Evolutionary conservation across 2,888 invertebrate species (phyloP).

Genomic region (Clitarchus hookeri): DNA sequence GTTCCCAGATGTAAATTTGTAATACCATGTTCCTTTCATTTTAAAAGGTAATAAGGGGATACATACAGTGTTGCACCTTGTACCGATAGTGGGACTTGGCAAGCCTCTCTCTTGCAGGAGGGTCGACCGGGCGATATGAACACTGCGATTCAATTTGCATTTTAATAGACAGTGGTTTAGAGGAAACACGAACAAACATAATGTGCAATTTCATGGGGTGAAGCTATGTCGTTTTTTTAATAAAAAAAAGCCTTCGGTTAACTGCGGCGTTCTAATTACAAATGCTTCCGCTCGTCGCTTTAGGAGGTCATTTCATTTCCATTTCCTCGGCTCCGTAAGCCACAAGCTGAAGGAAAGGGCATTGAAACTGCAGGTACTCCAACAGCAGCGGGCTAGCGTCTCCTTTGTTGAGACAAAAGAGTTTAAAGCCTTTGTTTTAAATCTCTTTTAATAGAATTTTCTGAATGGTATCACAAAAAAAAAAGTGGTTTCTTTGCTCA

Average conservation of each 20-base stretch:
- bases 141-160: too few relatives aligned
- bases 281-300: background rate
- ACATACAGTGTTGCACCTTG: too few relatives aligned
- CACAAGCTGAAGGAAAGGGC: background rate
- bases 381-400: background rate
- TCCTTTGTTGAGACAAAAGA: background rate
- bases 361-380: background rate
- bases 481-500: too few relatives aligned
- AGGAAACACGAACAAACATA: background rate
- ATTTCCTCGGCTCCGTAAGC: background rate
- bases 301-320: background rate
- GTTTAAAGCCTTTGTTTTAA: background rate
- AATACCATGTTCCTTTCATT: too few relatives aligned
- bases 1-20: too few relatives aligned
- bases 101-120: too few relatives aligned
- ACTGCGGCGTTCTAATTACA: background rate
- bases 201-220: background rate
- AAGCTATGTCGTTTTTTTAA: background rate
- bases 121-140: too few relatives aligned
- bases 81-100: too few relatives aligned
- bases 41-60: too few relatives aligned
- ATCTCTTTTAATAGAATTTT: background rate
- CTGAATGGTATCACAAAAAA: background rate
- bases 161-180: background rate
- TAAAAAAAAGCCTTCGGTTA: background rate